These are phyloP conservation scores for Callitettix versicolor DNA, from an alignment of 1,140 invertebrate genomes.

Conservation along the genomic window DNA sequence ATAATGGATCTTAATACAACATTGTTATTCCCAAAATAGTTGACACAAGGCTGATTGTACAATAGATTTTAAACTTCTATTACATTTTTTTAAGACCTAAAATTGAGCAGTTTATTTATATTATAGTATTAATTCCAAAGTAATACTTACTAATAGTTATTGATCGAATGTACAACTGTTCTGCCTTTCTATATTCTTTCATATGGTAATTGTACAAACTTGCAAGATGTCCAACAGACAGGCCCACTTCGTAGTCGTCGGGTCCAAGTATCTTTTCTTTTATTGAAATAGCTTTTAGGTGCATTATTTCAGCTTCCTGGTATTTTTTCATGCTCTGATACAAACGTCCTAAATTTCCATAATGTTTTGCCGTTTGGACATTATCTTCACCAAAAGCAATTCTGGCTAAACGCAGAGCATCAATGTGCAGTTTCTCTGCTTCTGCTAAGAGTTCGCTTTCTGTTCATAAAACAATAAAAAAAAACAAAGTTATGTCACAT, in stretches of 20 bases:
- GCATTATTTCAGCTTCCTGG: constrained; percentile 80
- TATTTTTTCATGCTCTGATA: constrained; percentile 81
- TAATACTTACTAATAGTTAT: constrained; percentile 73
- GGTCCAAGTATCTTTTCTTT: constrained; percentile 77
- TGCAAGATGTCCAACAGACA: constrained; percentile 83
- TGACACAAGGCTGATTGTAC: too few relatives aligned
- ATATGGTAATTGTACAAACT: constrained; percentile 92
- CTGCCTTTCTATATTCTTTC: constrained; percentile 71
- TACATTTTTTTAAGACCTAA: too few relatives aligned
- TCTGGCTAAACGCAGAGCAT: constrained; percentile 62
- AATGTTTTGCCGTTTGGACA: constrained; percentile 90
- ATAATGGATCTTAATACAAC: too few relatives aligned
- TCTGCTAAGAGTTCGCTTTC: constrained; percentile 50
- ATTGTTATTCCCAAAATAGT: too few relatives aligned
- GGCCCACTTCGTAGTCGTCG: constrained; percentile 84
- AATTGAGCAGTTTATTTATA: too few relatives aligned
- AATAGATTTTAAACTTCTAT: too few relatives aligned
- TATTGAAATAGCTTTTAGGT: constrained; percentile 79
- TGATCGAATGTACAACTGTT: constrained; percentile 73
- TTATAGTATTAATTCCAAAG: too few relatives aligned
- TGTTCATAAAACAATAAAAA: constrained; percentile 16
- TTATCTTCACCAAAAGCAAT: constrained; percentile 81
- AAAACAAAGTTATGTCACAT: not conserved
- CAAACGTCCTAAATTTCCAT: constrained; percentile 80
- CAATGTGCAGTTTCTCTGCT: constrained; percentile 71